Conservation (phyloP, 2,888 invertebrate genomes). For the Sesamia inferens region DNA sequence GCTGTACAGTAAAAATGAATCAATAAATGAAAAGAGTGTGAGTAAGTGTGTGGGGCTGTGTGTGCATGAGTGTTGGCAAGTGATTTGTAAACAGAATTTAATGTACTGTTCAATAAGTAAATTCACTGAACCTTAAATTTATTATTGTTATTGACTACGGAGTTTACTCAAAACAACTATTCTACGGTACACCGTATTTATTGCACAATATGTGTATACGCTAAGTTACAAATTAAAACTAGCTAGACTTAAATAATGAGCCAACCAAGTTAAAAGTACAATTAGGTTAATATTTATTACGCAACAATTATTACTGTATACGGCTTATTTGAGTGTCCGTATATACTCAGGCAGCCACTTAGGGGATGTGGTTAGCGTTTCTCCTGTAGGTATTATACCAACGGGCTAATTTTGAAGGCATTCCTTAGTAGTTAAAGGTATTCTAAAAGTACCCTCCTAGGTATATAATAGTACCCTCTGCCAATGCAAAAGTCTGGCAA, state of each 20-base stretch:
- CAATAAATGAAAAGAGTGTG: too few species aligned
- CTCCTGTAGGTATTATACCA: too few species aligned
- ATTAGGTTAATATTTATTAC: background rate
- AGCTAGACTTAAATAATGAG: background rate
- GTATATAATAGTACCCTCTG: too few species aligned
- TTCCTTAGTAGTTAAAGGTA: too few species aligned
- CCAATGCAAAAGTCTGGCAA: too few species aligned
- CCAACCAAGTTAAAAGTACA: background rate
- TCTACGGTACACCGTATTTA: background rate
- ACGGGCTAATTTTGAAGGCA: too few species aligned
- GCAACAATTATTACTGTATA: background rate
- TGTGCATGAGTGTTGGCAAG: too few species aligned
- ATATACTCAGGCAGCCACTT: too few species aligned
- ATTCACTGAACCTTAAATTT: constrained; percentile 17
- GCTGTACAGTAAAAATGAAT: background rate
- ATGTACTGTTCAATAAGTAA: constrained; percentile 22
- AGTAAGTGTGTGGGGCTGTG: too few species aligned
- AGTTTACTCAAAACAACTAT: background rate
- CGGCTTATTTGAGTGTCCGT: too few species aligned
- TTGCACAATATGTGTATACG: background rate
- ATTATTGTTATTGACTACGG: background rate
- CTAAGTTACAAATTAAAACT: background rate
- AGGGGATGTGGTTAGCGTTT: too few species aligned
- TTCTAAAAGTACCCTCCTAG: too few species aligned
- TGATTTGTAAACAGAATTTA: constrained; percentile 18